phyloP scores from a whole-genome alignment of 2,113 vertebrate genomes.

The Rattus norvegicus region GRCr8 NC_086031.1:24483001-24483500 shows the following conservation, averaged over 20 bases:
- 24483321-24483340: not conserved
- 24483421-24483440: not conserved
- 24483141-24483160: not conserved
- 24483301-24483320: constrained; percentile 33
- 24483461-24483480: constrained; percentile 6
- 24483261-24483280: constrained; percentile 26
- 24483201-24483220: not conserved
- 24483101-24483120: not conserved
- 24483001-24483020: not conserved
- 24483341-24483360: not conserved
- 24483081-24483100: not conserved
- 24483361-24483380: not conserved
- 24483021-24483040: not conserved
- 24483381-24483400: not conserved
- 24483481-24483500: not conserved
- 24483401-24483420: not conserved
- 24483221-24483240: not conserved
- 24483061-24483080: not conserved
- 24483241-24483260: not conserved
- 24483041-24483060: not conserved
- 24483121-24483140: not conserved
- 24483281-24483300: not conserved
- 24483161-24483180: not conserved
- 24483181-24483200: constrained; percentile 3
- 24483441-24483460: not conserved